Evolutionary conservation across 2,888 invertebrate species (phyloP).

Genomic region (Drosophila mettleri): DNA sequence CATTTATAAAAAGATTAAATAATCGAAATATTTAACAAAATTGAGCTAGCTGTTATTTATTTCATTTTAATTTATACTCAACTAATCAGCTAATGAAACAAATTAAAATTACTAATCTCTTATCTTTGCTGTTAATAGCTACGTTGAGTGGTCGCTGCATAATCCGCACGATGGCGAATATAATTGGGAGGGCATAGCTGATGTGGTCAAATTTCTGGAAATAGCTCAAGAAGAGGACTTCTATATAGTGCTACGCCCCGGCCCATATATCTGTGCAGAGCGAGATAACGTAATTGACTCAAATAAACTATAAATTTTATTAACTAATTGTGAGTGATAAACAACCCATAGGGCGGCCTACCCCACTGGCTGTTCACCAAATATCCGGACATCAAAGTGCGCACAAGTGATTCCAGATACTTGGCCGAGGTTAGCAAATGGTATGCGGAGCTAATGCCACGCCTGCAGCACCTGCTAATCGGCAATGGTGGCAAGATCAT

Average conservation of each 20-base stretch:
- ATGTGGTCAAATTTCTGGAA: constrained; percentile 89
- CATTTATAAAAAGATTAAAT: not conserved
- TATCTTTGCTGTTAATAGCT: constrained; percentile 85
- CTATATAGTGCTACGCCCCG: constrained; percentile 92
- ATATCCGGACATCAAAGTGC: constrained; percentile 87
- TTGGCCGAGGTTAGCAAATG: constrained; percentile 86
- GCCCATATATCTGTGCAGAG: constrained; percentile 97
- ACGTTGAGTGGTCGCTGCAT: constrained; percentile 95
- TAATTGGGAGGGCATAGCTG: constrained; percentile 88
- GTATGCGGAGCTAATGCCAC: constrained; percentile 86
- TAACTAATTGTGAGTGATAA: too few relatives aligned
- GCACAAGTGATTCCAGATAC: constrained; percentile 88
- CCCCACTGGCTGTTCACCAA: constrained; percentile 90
- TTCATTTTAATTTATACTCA: not conserved
- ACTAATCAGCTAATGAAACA: not conserved
- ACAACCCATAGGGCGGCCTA: constrained; percentile 89
- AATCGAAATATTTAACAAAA: not conserved
- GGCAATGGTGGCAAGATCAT: constrained; percentile 94
- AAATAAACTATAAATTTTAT: not conserved
- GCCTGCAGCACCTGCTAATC: constrained; percentile 85
- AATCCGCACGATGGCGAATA: constrained; percentile 90
- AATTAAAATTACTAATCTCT: not conserved
- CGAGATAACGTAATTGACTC: constrained; percentile 88
- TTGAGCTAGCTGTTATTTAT: not conserved
- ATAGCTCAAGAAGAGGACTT: constrained; percentile 92